Base-by-base conservation (phyloP, 2,888 invertebrate genomes). In the Apotomis turbidana region DNA sequence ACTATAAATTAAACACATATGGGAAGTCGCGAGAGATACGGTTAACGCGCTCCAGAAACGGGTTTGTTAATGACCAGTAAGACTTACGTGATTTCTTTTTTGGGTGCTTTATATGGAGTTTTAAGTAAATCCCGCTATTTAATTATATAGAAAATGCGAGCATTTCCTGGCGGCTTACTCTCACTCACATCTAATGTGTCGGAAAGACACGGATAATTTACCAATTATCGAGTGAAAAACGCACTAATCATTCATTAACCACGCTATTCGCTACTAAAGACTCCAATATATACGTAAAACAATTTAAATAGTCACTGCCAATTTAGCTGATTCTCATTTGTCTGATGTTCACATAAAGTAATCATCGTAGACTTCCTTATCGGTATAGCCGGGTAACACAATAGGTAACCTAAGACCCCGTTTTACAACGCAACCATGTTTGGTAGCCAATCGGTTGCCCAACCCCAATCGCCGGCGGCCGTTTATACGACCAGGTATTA, bases 31-130 rank as follows among this genome's bases (percentile, higher is more conserved):
- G 59, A 52, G 41, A 38, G 59, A 9, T 60, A n/a, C 36, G 36
- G 13, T 64, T 49, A 41, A 38, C 51, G 15, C 44, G 12, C 36
- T 51, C 51, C 36, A 62, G 9, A 15, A 58, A 72, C 72, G 36
- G 52, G 72, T 72, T 72, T 51, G 3, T 12, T 63, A 72, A 72
- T 63, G 63, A 46, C n/a, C 68, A 68, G 68, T 68, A 36, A 72
- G 46, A 66, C 44, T 46, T 6, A 38, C 59, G n/a, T 15, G n/a
- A 60, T 44, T 27, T 68, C 59, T 52, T 66, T 64, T 55, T 66
- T 44, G 64, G 41, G 1, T 46, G 9, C 57, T 57, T 46, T 12
- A 49, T 55, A 46, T 36, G 46, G 46, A 15, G 12, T 66, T 38
- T 38, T 58, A 58, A 58, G 58, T 38, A 54, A 41, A 15, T 52